Evolutionary conservation across 2,888 invertebrate species (phyloP).

Genomic region (Malachius bipustulatus): DNA sequence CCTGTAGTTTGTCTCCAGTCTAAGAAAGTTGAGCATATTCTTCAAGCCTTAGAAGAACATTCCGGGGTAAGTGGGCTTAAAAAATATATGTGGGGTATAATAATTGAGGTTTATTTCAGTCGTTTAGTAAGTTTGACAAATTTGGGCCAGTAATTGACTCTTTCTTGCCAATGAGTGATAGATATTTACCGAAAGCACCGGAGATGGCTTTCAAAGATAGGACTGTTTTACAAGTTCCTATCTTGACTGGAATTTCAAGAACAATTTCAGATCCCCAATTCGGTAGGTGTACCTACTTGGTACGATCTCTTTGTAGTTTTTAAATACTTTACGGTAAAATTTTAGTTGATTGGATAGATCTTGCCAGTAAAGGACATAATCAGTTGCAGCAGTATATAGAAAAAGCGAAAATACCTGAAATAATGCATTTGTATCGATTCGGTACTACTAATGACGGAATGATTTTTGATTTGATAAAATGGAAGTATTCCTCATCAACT

Average conservation of each 20-base stretch:
- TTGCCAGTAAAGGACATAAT: slow-evolving; percentile 43
- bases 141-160: slow-evolving; percentile 53
- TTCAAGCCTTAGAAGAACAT: slow-evolving; percentile 45
- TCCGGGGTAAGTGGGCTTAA: slow-evolving; percentile 32
- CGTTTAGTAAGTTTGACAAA: slow-evolving; percentile 44
- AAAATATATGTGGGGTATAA: background rate
- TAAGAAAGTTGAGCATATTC: slow-evolving; percentile 47
- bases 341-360: slow-evolving; percentile 47
- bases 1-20: slow-evolving; percentile 50
- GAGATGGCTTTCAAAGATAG: slow-evolving; percentile 41
- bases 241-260: slow-evolving; percentile 56
- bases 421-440: slow-evolving; percentile 39
- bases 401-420: slow-evolving; percentile 45
- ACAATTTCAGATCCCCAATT: slow-evolving; percentile 33
- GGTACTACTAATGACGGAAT: slow-evolving; percentile 23
- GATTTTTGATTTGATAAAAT: slow-evolving; percentile 40
- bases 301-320: background rate
- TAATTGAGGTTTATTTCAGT: slow-evolving; percentile 31
- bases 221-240: slow-evolving; percentile 46
- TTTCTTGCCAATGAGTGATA: slow-evolving; percentile 47
- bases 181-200: slow-evolving; percentile 48
- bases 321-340: slow-evolving; percentile 21
- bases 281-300: slow-evolving; percentile 21
- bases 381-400: slow-evolving; percentile 47
- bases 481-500: slow-evolving; percentile 42